These are phyloP conservation scores for Pandemis heparana DNA, from an alignment of 2,888 invertebrate genomes.

Conservation along the genomic window DNA sequence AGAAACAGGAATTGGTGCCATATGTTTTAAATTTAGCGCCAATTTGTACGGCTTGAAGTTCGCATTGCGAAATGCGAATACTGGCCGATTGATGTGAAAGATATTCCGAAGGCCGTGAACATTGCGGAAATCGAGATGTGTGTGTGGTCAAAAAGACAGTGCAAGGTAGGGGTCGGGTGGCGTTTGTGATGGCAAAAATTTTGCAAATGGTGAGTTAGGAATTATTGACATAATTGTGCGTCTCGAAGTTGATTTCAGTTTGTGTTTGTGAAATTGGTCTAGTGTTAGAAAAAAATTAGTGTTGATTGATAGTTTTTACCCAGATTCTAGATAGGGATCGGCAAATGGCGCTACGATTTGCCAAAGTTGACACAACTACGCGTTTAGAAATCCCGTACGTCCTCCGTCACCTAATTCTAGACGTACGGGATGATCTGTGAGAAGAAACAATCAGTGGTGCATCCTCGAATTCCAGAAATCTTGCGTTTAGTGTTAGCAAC, in stretches of 20 bases:
- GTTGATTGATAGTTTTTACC: slow-evolving; percentile 76
- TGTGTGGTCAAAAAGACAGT: slow-evolving; percentile 88
- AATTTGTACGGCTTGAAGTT: slow-evolving; percentile 81
- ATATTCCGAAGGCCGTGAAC: slow-evolving; percentile 89
- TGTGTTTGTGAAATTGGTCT: slow-evolving; percentile 76
- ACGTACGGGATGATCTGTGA: slow-evolving; percentile 77
- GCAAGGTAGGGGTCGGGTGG: slow-evolving; percentile 92
- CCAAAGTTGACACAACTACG: slow-evolving; percentile 85
- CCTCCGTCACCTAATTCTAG: slow-evolving; percentile 72
- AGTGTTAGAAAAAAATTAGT: slow-evolving; percentile 74
- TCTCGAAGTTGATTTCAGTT: slow-evolving; percentile 65
- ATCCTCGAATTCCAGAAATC: slow-evolving; percentile 75
- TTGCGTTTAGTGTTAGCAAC: slow-evolving; percentile 80
- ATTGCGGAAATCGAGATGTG: slow-evolving; percentile 86
- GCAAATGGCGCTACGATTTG: slow-evolving; percentile 86
- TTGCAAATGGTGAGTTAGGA: slow-evolving; percentile 91
- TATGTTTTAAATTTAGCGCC: slow-evolving; percentile 82
- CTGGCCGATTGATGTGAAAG: slow-evolving; percentile 88
- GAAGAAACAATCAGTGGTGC: slow-evolving; percentile 78
- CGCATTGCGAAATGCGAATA: slow-evolving; percentile 87
- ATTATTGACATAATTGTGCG: slow-evolving; percentile 74
- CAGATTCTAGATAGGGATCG: slow-evolving; percentile 81
- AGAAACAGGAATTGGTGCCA: slow-evolving; percentile 47
- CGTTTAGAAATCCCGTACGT: slow-evolving; percentile 81
- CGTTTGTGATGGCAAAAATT: slow-evolving; percentile 92